Evolutionary conservation across 2,113 vertebrate genomes (phyloP).

Genomic region (Passer domesticus): DNA sequence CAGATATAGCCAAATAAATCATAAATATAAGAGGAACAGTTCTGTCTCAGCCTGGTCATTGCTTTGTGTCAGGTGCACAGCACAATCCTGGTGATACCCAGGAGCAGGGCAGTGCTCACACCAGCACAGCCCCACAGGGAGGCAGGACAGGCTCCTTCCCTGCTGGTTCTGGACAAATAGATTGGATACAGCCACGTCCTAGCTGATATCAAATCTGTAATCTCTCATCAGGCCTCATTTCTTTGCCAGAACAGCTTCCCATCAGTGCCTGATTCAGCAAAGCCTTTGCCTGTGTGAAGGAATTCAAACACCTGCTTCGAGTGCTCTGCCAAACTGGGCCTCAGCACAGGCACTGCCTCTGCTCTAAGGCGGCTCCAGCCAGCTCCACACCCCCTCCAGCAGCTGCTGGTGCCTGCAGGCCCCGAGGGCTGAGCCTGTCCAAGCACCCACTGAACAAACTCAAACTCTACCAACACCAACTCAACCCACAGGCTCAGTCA

Average conservation of each 20-base stretch:
- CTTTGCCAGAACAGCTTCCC: neutral
- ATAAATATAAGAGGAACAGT: neutral
- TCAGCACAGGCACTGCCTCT: neutral
- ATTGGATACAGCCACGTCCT: neutral
- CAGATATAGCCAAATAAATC: conserved; percentile 21
- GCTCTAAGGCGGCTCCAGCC: neutral
- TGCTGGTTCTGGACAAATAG: neutral
- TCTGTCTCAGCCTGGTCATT: neutral
- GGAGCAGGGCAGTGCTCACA: neutral
- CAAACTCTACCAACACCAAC: neutral
- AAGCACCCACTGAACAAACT: neutral
- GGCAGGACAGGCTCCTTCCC: neutral
- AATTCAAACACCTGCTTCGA: neutral
- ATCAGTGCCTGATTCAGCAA: neutral
- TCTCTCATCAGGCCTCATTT: neutral
- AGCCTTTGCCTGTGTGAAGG: neutral
- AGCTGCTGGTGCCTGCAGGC: neutral
- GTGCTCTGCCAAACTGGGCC: neutral
- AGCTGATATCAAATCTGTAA: neutral
- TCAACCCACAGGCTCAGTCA: neutral
- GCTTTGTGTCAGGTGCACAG: neutral
- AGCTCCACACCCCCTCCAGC: accelerated
- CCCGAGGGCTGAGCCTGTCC: neutral
- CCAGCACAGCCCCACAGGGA: neutral
- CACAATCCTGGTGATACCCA: accelerated